Conservation (phyloP, 2,797 vertebrate species). For the Crypturellus tataupa region DNA sequence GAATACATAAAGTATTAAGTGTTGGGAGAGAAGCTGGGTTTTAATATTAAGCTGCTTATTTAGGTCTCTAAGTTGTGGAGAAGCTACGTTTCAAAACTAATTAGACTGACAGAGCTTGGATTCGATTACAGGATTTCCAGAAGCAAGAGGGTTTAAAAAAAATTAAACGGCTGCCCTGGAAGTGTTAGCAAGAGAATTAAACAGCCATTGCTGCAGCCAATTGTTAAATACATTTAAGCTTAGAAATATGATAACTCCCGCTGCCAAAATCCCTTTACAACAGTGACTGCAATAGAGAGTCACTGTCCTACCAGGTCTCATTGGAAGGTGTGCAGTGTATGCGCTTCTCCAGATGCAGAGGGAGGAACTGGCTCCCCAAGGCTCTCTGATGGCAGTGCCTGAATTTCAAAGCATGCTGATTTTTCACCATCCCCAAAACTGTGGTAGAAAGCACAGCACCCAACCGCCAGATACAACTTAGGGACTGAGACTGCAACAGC, state of each 20-base stretch:
- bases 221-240: slow-evolving; percentile 43
- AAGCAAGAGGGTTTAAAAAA: slow-evolving; percentile 45
- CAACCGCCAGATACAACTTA: background rate
- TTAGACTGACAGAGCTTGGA: slow-evolving; percentile 74
- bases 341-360: background rate
- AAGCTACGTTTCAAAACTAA: slow-evolving; percentile 73
- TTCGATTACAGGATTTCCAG: slow-evolving; percentile 68
- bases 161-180: slow-evolving; percentile 55
- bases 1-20: background rate
- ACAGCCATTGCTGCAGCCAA: slow-evolving; percentile 37
- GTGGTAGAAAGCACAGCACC: background rate
- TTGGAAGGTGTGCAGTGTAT: background rate
- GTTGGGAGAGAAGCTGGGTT: slow-evolving; percentile 52
- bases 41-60: slow-evolving; percentile 76
- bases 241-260: background rate
- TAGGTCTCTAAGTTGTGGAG: slow-evolving; percentile 63
- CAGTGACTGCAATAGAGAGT: background rate
- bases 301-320: background rate
- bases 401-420: accelerated
- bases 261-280: background rate
- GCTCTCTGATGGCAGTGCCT: background rate
- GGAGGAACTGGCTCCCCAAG: background rate
- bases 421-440: background rate
- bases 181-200: slow-evolving; percentile 61
- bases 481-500: background rate